Base-by-base conservation (phyloP, 2,888 invertebrate species). In the Pyrochroa serraticornis region DNA sequence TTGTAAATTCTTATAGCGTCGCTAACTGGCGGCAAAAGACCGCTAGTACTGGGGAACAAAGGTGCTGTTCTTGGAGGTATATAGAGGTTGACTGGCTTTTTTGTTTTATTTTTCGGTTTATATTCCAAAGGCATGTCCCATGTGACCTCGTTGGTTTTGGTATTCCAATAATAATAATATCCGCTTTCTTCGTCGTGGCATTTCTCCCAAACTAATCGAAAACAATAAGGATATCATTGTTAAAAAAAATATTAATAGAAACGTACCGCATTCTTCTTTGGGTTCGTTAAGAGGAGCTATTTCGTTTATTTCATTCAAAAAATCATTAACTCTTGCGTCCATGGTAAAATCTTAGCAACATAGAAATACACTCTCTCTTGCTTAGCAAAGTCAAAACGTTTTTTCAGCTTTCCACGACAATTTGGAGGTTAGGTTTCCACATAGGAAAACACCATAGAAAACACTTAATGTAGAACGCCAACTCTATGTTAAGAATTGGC, bases 201-300 rank as follows among this genome's bases (percentile, higher is more conserved):
- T 73, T 86, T 84, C 80, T 88, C 83, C 89, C 89, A 87, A 70
- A 82, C 83, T 85, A 78, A 53, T n/a, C n/a, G n/a, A n/a, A 79
- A 65, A 49, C 32, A 35, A 45, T 10, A 31, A 41, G 42, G 31
- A 41, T 1, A 9, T 38, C n/a, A 31, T 14, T 9, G 8, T 7
- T n/a, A 34, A 5, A 14, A 14, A 30, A 3, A 36, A 10, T 10
- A 10, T 9, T n/a, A 14, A 5, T 14, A 6, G 10, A 41, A 42
- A 52, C 45, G 56, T 55, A 64, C 64, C 58, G 41, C 31, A 13
- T 45, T 65, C 57, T 2, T 58, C 53, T 63, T 61, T 52, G 38
- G 45, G 60, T 59, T 60, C 45, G 59, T 67, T 63, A 35, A 72
- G 70, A 3, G 77, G 75, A 5, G 70, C 75, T 46, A 79, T 75